A percentile compares a stretch with the other conserved stretches of the same genome.
Evolutionary conservation across 2,797 vertebrate species (phyloP).

Genomic region (Balearica regulorum): DNA sequence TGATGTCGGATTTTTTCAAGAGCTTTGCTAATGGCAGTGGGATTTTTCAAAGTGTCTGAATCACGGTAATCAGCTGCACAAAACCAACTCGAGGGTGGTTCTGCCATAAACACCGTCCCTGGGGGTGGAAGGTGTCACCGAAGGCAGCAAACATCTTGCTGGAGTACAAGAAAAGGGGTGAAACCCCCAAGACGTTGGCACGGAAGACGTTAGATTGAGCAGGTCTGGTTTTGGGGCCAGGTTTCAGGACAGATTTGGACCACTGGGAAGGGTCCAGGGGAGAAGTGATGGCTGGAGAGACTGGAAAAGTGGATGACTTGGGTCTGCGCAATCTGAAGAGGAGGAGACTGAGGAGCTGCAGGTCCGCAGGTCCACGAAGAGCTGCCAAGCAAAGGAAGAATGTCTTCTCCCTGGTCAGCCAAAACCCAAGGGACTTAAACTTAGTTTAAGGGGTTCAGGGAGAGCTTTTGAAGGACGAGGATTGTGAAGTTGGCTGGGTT

Average conservation of each 20-base stretch:
- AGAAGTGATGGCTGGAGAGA: background rate
- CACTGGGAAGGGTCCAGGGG: background rate
- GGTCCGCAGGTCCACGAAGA: background rate
- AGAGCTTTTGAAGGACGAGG: background rate
- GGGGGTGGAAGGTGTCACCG: background rate
- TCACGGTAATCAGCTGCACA: background rate
- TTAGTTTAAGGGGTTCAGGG: background rate
- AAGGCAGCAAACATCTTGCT: background rate
- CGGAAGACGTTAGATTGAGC: background rate
- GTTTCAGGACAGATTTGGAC: background rate
- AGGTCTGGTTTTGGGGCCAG: background rate
- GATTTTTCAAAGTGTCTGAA: background rate
- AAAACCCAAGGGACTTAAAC: background rate
- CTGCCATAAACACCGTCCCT: background rate
- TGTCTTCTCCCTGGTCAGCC: background rate
- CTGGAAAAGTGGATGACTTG: background rate
- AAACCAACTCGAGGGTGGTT: accelerated
- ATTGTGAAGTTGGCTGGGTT: background rate
- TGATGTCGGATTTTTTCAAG: accelerated
- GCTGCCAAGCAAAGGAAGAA: background rate
- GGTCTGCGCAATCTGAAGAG: background rate
- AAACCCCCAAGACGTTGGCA: background rate
- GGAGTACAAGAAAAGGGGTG: background rate
- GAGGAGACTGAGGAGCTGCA: background rate
- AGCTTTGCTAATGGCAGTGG: background rate